A percentile compares a stretch with the other conserved stretches of the same genome.
These are phyloP conservation scores for Blastobasis lacticolella DNA, from an alignment of 2,888 invertebrate species.

Conservation along the genomic window DNA sequence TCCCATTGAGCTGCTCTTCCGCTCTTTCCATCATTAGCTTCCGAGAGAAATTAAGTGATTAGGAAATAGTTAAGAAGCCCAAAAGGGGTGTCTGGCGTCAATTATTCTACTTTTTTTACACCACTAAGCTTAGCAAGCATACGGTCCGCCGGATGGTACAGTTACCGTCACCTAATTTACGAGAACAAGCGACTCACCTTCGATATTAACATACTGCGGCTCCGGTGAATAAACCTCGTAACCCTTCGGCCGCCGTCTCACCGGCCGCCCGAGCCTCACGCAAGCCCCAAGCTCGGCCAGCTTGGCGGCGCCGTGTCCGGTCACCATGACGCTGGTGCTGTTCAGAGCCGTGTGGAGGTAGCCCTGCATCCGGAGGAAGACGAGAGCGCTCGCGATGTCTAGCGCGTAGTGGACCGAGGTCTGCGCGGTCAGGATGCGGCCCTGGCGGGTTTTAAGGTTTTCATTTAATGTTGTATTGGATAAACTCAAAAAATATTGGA, in stretches of 20 bases:
- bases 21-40: too few species aligned
- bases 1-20: too few species aligned
- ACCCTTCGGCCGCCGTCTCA: slow-evolving; percentile 20
- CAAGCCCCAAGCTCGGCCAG: slow-evolving; percentile 57
- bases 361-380: slow-evolving; percentile 64
- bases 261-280: slow-evolving; percentile 22
- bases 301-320: slow-evolving; percentile 56
- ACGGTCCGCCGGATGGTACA: too few species aligned
- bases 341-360: slow-evolving; percentile 60
- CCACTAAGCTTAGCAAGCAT: too few species aligned
- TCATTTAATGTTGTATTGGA: too few species aligned
- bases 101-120: too few species aligned
- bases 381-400: slow-evolving; percentile 60
- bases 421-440: slow-evolving; percentile 52
- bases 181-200: slow-evolving; percentile 32
- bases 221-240: slow-evolving; percentile 50
- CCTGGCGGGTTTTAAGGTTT: slow-evolving; percentile 26
- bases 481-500: too few species aligned
- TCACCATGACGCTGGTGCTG: slow-evolving; percentile 57
- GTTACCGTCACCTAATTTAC: too few species aligned
- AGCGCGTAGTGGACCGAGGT: slow-evolving; percentile 54
- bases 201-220: slow-evolving; percentile 62
- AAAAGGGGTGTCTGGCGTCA: too few species aligned
- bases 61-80: too few species aligned
- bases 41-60: too few species aligned